These are phyloP conservation scores for Sussaba pulchella DNA, from an alignment of 2,888 invertebrate species.

Conservation along the genomic window DNA sequence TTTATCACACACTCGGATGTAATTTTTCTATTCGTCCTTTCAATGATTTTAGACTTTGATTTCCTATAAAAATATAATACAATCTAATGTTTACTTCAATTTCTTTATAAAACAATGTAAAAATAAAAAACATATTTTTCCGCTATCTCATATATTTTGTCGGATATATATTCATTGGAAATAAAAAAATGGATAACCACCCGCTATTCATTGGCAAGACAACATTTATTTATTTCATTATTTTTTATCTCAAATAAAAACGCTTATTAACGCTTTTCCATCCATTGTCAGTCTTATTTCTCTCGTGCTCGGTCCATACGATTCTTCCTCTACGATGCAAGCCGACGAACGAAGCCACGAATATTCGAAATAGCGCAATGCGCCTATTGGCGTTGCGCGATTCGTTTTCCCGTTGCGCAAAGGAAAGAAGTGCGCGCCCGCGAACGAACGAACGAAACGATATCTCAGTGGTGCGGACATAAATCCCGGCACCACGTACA, in stretches of 20 bases:
- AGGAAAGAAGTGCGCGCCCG: constrained; percentile 56
- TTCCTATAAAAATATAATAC: too few relatives aligned
- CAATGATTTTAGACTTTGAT: too few relatives aligned
- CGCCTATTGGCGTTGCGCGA: constrained; percentile 81
- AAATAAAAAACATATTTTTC: too few relatives aligned
- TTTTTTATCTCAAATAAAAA: neutral
- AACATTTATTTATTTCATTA: neutral
- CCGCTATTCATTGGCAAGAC: too few relatives aligned
- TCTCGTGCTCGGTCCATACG: neutral
- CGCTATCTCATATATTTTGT: too few relatives aligned
- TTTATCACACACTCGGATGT: neutral
- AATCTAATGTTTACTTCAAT: too few relatives aligned
- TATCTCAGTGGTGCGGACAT: constrained; percentile 84
- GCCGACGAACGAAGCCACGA: constrained; percentile 61
- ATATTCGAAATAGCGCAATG: constrained; percentile 80
- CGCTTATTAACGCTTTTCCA: neutral
- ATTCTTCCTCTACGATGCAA: constrained; percentile 19
- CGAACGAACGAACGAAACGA: constrained; percentile 78
- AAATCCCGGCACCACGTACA: constrained; percentile 84
- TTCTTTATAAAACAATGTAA: too few relatives aligned
- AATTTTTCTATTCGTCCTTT: neutral
- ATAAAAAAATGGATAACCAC: too few relatives aligned
- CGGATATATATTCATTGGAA: too few relatives aligned
- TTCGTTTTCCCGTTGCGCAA: constrained; percentile 60
- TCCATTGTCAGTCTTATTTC: constrained; percentile 6